A percentile compares a stretch with the other conserved stretches of the same genome.
These are phyloP conservation scores for Poeciliopsis infans DNA, from an alignment of 2,797 vertebrate genomes.

Conservation along the genomic window DNA sequence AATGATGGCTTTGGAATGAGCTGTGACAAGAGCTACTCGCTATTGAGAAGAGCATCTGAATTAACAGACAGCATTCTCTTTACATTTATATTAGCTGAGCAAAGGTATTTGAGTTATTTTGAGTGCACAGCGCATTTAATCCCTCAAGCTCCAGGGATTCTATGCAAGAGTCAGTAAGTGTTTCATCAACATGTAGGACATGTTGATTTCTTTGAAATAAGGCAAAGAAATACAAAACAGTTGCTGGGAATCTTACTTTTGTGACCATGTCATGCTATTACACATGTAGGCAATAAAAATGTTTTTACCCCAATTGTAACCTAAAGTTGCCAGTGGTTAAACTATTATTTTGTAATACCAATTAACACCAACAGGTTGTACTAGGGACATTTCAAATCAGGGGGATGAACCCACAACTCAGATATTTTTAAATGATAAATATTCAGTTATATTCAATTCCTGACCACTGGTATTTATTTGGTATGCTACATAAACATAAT, in stretches of 20 bases:
- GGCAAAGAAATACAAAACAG: constrained; percentile 41
- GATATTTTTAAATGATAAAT: not conserved
- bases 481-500: not conserved
- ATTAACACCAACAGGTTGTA: not conserved
- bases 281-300: constrained; percentile 36
- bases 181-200: constrained; percentile 33
- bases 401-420: not conserved
- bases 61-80: constrained; percentile 26
- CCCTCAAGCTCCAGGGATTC: constrained; percentile 44
- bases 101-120: constrained; percentile 27
- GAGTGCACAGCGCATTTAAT: constrained; percentile 38
- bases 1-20: constrained; percentile 36
- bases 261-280: constrained; percentile 20
- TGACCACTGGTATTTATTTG: not conserved
- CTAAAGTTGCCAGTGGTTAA: constrained; percentile 27
- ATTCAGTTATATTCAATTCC: not conserved
- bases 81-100: constrained; percentile 47
- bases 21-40: constrained; percentile 27
- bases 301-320: constrained; percentile 49
- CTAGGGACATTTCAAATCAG: not conserved
- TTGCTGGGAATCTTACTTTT: constrained; percentile 34
- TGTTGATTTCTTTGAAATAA: too few species aligned
- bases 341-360: not conserved
- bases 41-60: constrained; percentile 55
- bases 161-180: constrained; percentile 21